Percentiles rank a stretch among this genome's conserved stretches.
Evolutionary conservation across 2,113 vertebrate genomes (phyloP).

Genomic region (Sigmodon hispidus): DNA sequence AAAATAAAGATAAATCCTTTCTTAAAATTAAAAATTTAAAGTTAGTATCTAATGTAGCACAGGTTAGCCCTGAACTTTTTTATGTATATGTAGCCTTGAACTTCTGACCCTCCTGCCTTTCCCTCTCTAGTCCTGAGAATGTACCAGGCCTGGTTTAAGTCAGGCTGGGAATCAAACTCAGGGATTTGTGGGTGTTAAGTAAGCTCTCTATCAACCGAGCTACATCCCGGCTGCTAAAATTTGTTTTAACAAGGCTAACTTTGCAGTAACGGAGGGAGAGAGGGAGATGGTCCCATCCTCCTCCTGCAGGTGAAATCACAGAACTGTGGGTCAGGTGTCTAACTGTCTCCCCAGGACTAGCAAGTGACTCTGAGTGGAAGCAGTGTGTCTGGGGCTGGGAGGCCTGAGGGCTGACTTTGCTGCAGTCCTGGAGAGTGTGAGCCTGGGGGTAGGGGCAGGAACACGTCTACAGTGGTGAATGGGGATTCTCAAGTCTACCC

Average conservation of each 20-base stretch:
- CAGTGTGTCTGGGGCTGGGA: neutral
- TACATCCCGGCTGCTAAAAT: neutral
- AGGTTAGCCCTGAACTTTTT: neutral
- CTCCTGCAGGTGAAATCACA: neutral
- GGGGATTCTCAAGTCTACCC: neutral
- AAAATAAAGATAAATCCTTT: neutral
- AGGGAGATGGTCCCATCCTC: neutral
- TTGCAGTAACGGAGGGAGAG: neutral
- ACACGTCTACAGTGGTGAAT: neutral
- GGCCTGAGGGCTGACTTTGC: neutral
- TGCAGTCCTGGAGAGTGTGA: neutral
- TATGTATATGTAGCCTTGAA: neutral
- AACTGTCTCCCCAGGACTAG: too few species aligned
- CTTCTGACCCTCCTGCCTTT: neutral
- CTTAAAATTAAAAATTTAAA: neutral
- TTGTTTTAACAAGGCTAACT: neutral
- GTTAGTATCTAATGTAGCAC: neutral
- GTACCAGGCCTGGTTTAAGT: neutral
- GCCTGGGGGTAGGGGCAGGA: neutral
- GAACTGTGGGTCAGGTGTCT: neutral
- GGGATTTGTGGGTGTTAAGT: neutral
- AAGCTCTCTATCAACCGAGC: neutral
- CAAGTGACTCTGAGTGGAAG: neutral
- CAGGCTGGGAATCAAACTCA: neutral
- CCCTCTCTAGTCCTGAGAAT: neutral